Base-by-base conservation (phyloP, 2,113 vertebrate genomes). In the Alexandromys fortis region DNA sequence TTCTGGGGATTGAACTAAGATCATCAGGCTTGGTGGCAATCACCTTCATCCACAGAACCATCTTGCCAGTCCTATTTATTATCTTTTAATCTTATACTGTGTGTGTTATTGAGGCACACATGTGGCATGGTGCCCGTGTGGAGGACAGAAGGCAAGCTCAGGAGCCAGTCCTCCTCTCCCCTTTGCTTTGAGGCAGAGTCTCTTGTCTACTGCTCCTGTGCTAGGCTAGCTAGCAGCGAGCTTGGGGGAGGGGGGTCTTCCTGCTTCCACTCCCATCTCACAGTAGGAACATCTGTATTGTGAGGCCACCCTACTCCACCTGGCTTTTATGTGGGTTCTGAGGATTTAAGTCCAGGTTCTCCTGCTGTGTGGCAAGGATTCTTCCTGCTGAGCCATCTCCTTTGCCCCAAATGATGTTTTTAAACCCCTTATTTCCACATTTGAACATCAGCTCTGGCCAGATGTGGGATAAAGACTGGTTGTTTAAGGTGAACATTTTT, bases 391-490 rank as follows among this genome's bases (percentile, higher is more conserved):
- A 67, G 42, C 17, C 26, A 21, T 65, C 38, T 30, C 82, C 14
- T 65, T 28, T 65, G 61, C 61, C 38, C 82, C 10, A 86, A 45
- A 19, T 42, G 55, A 22, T 67, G 28, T 21, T 85, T 77, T 86
- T 26, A 16, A 77, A 72, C 24, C 30, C 65, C 22, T 89, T 47
- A 78, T 93, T 93, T 97, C 75, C 73, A 5, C 49, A 33, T 92
- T 90, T 83, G 30, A 83, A 26, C 11, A 11, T 58, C 19, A 10
- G 24, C n/a, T 85, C n/a, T 73, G 38, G 33, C 11, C 82, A 68
- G 79, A 22, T 47, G 77, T 70, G 92, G 10, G 49, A 35, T 24
- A 42, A 42, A 30, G 55, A 63, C 68, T 73, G 55, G 85, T 79
- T 87, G 35, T 76, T n/a, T 55, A 86, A 87, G 21, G 21, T 70